Base-by-base conservation (phyloP, 2,797 vertebrate genomes). In the Loris lydekkerianus region DNA sequence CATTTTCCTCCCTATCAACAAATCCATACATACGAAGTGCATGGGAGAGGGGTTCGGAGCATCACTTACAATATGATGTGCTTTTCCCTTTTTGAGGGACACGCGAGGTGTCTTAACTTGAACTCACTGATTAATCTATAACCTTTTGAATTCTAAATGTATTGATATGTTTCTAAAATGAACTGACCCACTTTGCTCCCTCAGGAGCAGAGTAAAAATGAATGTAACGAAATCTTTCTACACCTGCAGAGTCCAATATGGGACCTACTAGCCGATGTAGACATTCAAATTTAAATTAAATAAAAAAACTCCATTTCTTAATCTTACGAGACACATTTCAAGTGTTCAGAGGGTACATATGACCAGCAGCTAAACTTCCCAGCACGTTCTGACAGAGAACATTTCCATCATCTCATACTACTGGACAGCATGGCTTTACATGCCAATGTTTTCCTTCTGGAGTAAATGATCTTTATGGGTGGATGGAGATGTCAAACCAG, bases 241-340 rank as follows among this genome's bases (percentile, higher is more conserved):
- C 1, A 72, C 17, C 13, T 72, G 7, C 7, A 70, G 27, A 63
- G 17, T n/a, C 29, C 31, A 56, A 29, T 29, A 10, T 58, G 40
- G n/a, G 46, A 80, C 3, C 7, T 5, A 73, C 18, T 40, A 78
- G 10, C 4, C 7, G 10, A 91, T 14, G 5, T 1, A 90, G 53
- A 4, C n/a, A 95, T 90, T 85, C 61, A 46, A 53, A 90, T 73
- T 40, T 60, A 91, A 73, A n/a, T 63, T 75, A 70, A 81, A 31
- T 84, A 76, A 70, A 81, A 81, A 53, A 63, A 3, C 67, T 75
- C 40, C 29, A 21, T 10, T 75, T 61, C 63, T 92, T 78, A 72
- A 15, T 75, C 21, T 93, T 75, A 81, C 70, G 31, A 81, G 29
- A 1, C 27, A 53, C 10, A 73, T 46, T 81, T 82, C 27, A 88